These are phyloP conservation scores for Pinna nobilis DNA, from an alignment of 1,140 invertebrate species.

Conservation along the genomic window DNA sequence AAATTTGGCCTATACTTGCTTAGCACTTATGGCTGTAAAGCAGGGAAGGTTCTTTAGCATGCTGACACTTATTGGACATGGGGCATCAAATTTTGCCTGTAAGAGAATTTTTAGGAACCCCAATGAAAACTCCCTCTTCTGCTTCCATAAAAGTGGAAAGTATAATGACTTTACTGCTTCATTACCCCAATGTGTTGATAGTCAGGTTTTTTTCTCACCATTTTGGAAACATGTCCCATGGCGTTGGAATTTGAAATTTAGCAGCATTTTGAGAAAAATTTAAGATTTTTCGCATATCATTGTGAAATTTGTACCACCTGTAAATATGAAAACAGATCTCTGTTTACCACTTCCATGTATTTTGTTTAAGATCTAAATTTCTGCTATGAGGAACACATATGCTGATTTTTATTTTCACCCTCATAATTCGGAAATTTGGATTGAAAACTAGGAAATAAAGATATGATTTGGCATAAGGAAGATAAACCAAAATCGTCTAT, in stretches of 20 bases:
- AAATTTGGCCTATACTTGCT: too few relatives aligned
- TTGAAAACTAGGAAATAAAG: too few relatives aligned
- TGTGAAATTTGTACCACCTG: background rate
- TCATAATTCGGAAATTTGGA: too few relatives aligned
- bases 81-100: background rate
- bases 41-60: too few relatives aligned
- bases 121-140: background rate
- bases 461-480: too few relatives aligned
- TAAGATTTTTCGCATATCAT: background rate
- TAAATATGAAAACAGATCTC: background rate
- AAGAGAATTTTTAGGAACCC: background rate
- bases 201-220: background rate
- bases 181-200: background rate
- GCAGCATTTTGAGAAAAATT: background rate
- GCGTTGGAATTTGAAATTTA: background rate
- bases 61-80: too few relatives aligned
- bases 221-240: background rate
- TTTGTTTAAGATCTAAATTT: background rate
- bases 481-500: too few relatives aligned
- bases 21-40: too few relatives aligned
- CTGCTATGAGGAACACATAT: too few relatives aligned
- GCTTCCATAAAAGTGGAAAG: background rate
- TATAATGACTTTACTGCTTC: background rate
- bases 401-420: too few relatives aligned
- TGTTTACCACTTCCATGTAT: background rate